These are phyloP conservation scores for Aphis craccivora DNA, from an alignment of 1,140 invertebrate species.

Conservation along the genomic window DNA sequence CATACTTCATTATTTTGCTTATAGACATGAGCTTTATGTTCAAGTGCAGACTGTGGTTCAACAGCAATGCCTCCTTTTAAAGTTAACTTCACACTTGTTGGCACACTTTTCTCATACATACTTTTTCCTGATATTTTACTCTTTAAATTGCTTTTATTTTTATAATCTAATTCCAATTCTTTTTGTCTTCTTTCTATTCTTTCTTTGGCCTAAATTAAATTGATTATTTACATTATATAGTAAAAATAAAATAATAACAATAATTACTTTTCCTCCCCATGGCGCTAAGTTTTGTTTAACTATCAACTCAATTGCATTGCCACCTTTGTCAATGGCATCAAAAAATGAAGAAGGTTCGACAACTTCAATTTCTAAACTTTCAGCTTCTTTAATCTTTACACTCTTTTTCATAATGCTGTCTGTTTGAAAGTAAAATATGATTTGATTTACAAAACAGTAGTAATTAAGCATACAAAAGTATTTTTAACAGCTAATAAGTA, in stretches of 20 bases:
- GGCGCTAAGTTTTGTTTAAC: constrained; percentile 65
- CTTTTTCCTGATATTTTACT: constrained; percentile 58
- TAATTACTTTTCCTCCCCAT: constrained; percentile 67
- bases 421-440: neutral
- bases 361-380: constrained; percentile 78
- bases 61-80: constrained; percentile 88
- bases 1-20: constrained; percentile 72
- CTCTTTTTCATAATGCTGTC: constrained; percentile 21
- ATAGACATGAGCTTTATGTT: constrained; percentile 83
- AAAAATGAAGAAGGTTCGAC: constrained; percentile 79
- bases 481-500: neutral
- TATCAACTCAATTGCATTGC: constrained; percentile 64
- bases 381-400: constrained; percentile 64
- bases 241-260: neutral
- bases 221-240: neutral
- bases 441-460: neutral
- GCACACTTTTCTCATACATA: constrained; percentile 59
- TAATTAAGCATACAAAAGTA: neutral
- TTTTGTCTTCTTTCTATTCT: constrained; percentile 63
- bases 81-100: constrained; percentile 75
- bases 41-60: constrained; percentile 87
- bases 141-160: constrained; percentile 12
- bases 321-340: constrained; percentile 66
- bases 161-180: constrained; percentile 24
- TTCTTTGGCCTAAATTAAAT: constrained; percentile 66